phyloP scores from a whole-genome alignment of 2,797 vertebrate genomes.

The Sebastes matsubarae region DNA sequence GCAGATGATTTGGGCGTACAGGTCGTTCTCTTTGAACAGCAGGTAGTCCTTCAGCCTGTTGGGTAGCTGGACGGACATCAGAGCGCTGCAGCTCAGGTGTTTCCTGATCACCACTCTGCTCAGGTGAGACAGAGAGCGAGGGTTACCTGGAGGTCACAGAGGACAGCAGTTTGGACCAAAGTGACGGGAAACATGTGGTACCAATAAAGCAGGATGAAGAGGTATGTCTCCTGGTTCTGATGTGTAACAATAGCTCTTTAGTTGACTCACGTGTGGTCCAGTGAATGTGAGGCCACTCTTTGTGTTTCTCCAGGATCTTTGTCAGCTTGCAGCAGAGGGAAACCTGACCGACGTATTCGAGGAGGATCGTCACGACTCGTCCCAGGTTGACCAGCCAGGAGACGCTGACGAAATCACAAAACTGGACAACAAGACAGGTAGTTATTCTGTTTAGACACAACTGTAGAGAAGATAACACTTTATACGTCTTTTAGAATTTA shows the following conservation, averaged over 20 bases:
- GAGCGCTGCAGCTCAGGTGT: conserved; percentile 77
- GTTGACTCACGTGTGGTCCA: conserved; percentile 80
- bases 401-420: conserved; percentile 88
- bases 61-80: conserved; percentile 82
- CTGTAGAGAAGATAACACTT: background rate
- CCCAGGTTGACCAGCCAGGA: conserved; percentile 86
- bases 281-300: conserved; percentile 86
- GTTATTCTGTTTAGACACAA: background rate
- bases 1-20: conserved; percentile 79
- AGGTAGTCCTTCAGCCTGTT: conserved; percentile 83
- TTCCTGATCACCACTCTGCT: conserved; percentile 87
- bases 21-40: conserved; percentile 88
- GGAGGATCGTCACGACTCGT: conserved; percentile 80
- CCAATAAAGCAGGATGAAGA: background rate
- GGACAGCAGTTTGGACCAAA: background rate
- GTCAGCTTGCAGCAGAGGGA: conserved; percentile 86
- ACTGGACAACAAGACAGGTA: conserved; percentile 70
- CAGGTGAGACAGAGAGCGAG: conserved; percentile 85
- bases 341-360: conserved; percentile 87
- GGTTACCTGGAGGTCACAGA: conserved; percentile 80
- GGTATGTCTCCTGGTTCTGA: background rate
- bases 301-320: conserved; percentile 80
- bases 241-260: background rate
- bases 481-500: background rate
- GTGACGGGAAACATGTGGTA: background rate